Conservation (phyloP, 2,888 invertebrate genomes). For the Syrista parreyssii region DNA sequence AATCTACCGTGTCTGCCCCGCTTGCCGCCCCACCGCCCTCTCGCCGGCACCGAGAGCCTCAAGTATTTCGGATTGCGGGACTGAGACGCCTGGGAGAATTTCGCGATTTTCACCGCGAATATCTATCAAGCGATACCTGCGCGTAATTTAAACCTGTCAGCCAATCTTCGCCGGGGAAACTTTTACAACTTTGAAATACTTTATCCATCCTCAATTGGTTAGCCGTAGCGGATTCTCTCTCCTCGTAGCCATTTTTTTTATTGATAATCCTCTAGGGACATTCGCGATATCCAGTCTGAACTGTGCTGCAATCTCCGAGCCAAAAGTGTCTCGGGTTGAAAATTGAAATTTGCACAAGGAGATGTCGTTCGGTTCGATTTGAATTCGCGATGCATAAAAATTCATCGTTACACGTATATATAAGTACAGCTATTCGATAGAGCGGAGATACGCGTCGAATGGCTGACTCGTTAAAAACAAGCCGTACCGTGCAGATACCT, state of each 20-base stretch:
- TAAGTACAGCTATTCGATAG: background rate
- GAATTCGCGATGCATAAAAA: background rate
- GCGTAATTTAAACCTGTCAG: slow-evolving; percentile 31
- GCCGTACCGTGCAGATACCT: background rate
- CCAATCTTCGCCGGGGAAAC: slow-evolving; percentile 17
- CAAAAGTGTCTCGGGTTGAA: background rate
- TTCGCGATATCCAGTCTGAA: background rate
- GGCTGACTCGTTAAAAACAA: background rate
- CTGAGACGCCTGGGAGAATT: slow-evolving; percentile 36
- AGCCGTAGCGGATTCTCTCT: background rate
- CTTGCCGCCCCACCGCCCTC: background rate
- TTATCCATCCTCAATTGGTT: background rate
- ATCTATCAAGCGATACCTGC: slow-evolving; percentile 6
- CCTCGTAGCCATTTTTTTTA: background rate
- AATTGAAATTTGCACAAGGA: background rate
- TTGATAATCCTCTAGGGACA: background rate
- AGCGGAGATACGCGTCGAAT: background rate
- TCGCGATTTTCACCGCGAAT: slow-evolving; percentile 32
- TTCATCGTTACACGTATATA: background rate
- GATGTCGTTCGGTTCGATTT: background rate
- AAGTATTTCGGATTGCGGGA: slow-evolving; percentile 39
- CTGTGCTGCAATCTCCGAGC: background rate
- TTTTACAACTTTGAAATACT: slow-evolving; percentile 20
- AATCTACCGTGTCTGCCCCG: background rate
- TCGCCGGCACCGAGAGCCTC: slow-evolving; percentile 22